A percentile compares a stretch with the other conserved stretches of the same genome.
These are phyloP conservation scores for Protobothrops flavoviridis DNA, from an alignment of 2,113 vertebrate genomes.

Conservation along the genomic window DNA sequence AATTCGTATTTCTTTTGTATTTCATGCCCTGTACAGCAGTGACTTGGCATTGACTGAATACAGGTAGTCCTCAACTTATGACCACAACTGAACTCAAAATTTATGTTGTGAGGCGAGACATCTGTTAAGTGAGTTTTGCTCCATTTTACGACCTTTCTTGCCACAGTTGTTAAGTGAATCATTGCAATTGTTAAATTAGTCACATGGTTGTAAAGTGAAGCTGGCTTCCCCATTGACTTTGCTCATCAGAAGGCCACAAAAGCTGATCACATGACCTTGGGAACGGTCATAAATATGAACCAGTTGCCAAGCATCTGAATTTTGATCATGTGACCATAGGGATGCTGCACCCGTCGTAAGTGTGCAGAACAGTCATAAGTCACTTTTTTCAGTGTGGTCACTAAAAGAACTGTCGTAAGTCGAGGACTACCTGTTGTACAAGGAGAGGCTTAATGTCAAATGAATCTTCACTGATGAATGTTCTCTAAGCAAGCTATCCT, in stretches of 20 bases:
- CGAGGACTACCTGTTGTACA: neutral
- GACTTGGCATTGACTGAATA: neutral
- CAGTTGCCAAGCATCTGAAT: neutral
- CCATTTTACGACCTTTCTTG: neutral
- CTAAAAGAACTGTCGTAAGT: neutral
- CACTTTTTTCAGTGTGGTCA: neutral
- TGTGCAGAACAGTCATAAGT: neutral
- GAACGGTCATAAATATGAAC: neutral
- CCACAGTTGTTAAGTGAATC: neutral
- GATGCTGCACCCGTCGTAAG: neutral
- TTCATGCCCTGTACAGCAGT: neutral
- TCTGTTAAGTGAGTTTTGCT: neutral
- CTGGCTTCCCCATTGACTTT: neutral
- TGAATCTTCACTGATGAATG: neutral
- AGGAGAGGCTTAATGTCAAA: neutral
- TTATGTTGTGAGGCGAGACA: neutral
- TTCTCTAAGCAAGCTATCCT: neutral
- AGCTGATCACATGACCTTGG: neutral
- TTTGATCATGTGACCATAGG: neutral
- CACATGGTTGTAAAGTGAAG: neutral
- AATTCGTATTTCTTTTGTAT: neutral
- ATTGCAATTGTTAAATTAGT: neutral
- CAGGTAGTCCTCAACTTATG: neutral
- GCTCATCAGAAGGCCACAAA: neutral
- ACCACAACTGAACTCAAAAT: neutral